phyloP scores from a whole-genome alignment of 2,113 vertebrate species.

The Melanocharis versteri region DNA sequence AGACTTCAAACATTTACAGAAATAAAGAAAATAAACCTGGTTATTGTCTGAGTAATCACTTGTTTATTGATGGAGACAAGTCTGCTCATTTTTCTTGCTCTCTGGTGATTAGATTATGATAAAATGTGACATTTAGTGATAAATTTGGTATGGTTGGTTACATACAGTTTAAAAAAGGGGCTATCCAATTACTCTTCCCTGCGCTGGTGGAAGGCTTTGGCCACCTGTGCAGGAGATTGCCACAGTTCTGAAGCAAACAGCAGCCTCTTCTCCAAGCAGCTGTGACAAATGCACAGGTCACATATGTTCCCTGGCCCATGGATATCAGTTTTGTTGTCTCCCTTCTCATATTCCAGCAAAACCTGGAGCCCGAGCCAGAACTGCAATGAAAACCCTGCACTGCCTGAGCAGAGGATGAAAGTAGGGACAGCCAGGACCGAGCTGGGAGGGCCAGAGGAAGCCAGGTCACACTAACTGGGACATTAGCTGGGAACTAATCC shows the following conservation, averaged over 20 bases:
- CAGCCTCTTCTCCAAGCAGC: not conserved
- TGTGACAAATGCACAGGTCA: not conserved
- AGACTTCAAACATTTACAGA: constrained; percentile 28
- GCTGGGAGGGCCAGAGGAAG: not conserved
- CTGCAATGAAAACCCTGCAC: not conserved
- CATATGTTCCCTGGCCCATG: not conserved
- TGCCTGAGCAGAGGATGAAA: not conserved
- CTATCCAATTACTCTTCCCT: constrained; percentile 23
- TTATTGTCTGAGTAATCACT: constrained; percentile 61
- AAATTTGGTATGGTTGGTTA: constrained; percentile 56
- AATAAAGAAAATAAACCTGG: constrained; percentile 61
- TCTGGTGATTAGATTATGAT: constrained; percentile 58
- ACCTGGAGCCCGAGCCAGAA: not conserved
- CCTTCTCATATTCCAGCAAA: not conserved
- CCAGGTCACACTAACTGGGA: not conserved
- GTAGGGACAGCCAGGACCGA: not conserved
- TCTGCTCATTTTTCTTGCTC: constrained; percentile 38
- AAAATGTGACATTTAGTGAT: constrained; percentile 60
- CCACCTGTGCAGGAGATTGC: constrained; percentile 23
- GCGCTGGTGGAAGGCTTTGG: constrained; percentile 11
- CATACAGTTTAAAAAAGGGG: constrained; percentile 17
- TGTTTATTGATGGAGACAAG: constrained; percentile 56
- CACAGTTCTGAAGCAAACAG: not conserved
- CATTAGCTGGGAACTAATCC: not conserved
- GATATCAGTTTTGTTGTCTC: not conserved